Conservation (phyloP, 2,797 vertebrate genomes). For the Megaceryle alcyon region DNA sequence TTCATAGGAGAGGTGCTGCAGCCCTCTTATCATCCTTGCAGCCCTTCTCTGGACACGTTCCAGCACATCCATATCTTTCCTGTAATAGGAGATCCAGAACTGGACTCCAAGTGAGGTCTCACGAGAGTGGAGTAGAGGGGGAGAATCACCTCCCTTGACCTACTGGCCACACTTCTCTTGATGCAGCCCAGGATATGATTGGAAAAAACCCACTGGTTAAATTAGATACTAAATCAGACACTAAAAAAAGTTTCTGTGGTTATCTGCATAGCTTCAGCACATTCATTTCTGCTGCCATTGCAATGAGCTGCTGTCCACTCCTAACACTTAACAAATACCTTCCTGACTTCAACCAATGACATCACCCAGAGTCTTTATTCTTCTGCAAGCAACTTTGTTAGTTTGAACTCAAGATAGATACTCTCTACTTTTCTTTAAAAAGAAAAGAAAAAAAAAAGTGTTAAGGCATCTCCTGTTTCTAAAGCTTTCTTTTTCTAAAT, state of each 20-base stretch:
- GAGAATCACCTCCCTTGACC: no score
- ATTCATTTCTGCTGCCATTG: neutral
- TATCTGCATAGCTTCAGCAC: neutral
- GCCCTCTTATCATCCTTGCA: no score
- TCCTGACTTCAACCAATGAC: accelerated
- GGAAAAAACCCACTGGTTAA: no score
- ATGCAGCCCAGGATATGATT: no score
- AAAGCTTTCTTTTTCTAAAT: neutral
- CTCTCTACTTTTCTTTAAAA: accelerated
- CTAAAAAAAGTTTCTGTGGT: neutral
- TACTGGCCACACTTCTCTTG: no score
- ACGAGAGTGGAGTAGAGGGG: no score
- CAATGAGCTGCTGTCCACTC: neutral
- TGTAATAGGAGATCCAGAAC: no score
- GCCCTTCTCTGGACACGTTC: no score
- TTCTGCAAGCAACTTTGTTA: neutral
- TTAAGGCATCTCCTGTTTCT: accelerated
- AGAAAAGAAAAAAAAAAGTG: no score
- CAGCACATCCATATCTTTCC: no score
- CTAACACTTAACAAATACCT: accelerated
- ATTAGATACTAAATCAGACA: neutral
- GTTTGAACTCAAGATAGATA: neutral
- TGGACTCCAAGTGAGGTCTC: no score
- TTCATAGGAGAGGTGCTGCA: no score
- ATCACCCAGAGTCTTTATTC: accelerated